Evolutionary conservation across 2,113 vertebrate species (phyloP), one percentile per base, ranked within the genome.

Genomic region (Heptranchias perlo): DNA sequence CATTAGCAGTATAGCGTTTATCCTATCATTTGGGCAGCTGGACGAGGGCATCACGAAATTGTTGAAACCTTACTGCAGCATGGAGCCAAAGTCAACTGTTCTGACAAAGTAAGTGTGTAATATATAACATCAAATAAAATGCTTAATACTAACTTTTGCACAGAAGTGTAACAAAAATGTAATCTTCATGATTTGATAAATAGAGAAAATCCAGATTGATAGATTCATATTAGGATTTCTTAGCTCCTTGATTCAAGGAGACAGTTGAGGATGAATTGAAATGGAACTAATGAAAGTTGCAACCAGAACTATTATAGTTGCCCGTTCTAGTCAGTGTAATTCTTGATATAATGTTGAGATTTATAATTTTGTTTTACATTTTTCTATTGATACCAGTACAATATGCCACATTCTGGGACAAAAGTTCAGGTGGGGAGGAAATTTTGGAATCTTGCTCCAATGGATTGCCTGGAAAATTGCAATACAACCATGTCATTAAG

Each of bases 81-180:
- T 25, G 99, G 98, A 96, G 99, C 99, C 96, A 99, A 99, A 97
- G 99, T 99, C 97, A 99, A 99, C 98, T 99, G 99, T 97, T 99
- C 99, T 39, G 99, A 99, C 97, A 99, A 99, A 98, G 99, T 99
- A 97, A 97, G 97, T 52, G 64, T 87, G 89, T 96, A 49, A 69
- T 69, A 49, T 49, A 69, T 69, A 18, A 44, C 78, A 82, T 14
- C 39, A 47, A 82, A 95, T 49, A 67, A 62, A 62, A 58, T n/a
- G 2, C 47, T 31, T 95, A 49, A 49, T 31, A 23, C n/a, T 21
- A 62, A 35, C n/a, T 39, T 92, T 28, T 73, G 65, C 47, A 52
- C 73, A 28, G 62, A 35, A 95, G 11, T 52, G n/a, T 49, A 95
- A 28, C 65, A 95, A 95, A 94, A 67, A 52, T 93, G 1, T 62